These are phyloP conservation scores for Eupeodes latifasciatus DNA, from an alignment of 2,888 invertebrate genomes.

Conservation along the genomic window DNA sequence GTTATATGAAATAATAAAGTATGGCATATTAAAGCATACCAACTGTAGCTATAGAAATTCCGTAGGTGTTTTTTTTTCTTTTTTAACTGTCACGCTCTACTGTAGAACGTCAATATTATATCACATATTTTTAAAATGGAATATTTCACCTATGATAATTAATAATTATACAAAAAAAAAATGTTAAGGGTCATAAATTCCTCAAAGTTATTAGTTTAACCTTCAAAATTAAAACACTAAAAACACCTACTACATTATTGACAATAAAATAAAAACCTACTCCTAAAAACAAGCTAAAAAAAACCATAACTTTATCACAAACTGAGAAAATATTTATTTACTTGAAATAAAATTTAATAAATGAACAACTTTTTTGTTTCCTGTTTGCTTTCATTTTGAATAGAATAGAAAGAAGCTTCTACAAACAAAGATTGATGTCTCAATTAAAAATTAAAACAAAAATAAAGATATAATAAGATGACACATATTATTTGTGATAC, in stretches of 20 bases:
- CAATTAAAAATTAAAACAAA: not conserved
- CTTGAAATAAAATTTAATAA: not conserved
- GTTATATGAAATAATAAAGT: not conserved
- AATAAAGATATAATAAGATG: not conserved
- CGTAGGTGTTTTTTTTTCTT: not conserved
- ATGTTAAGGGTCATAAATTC: constrained; percentile 40
- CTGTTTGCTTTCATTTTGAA: not conserved
- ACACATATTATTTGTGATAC: not conserved
- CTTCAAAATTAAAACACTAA: not conserved
- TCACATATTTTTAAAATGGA: constrained; percentile 3
- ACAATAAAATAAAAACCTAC: not conserved
- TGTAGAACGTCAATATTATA: not conserved
- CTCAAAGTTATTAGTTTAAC: constrained; percentile 26
- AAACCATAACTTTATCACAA: not conserved
- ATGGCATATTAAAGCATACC: not conserved
- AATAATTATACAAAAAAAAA: not conserved
- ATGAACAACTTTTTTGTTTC: not conserved
- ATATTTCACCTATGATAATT: constrained; percentile 3
- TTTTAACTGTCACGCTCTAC: constrained; percentile 19
- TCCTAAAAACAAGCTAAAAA: not conserved
- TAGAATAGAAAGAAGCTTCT: not conserved
- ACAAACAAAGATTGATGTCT: not conserved
- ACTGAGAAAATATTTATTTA: constrained; percentile 12
- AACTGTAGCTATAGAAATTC: not conserved
- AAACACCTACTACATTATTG: constrained; percentile 5